Evolutionary conservation across 1,140 invertebrate species (phyloP).

Genomic region (Dryas iulia): DNA sequence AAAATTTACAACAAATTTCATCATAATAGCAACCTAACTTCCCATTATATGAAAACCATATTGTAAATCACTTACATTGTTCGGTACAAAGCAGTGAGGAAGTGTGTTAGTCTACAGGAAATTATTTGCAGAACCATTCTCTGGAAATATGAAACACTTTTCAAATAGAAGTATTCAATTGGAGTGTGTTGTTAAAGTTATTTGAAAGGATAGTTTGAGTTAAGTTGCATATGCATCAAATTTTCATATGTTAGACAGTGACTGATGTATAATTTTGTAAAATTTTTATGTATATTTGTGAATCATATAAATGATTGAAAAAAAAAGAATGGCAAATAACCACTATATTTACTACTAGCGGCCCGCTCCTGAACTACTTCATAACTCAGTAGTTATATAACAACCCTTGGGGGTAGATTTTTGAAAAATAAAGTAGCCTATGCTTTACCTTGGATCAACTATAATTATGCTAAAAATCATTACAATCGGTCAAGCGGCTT

Average conservation of each 20-base stretch:
- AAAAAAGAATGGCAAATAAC: no score
- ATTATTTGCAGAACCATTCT: constrained; percentile 50
- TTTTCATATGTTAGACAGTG: background rate
- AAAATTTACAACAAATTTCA: no score
- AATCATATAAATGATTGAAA: no score
- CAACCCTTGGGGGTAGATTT: no score
- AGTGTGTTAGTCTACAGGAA: constrained; percentile 55
- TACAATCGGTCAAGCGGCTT: no score
- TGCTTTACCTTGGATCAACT: no score
- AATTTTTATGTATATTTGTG: no score
- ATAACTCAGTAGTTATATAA: no score
- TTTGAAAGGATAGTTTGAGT: background rate
- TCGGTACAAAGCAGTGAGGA: constrained; percentile 52
- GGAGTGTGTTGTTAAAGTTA: background rate
- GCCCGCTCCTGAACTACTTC: no score
- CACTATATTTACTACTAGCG: no score
- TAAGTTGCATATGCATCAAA: background rate
- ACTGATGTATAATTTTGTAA: background rate
- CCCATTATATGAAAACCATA: background rate
- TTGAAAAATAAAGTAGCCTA: no score
- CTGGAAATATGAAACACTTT: constrained; percentile 28
- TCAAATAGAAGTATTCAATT: background rate
- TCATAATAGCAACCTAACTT: background rate
- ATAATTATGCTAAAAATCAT: no score
- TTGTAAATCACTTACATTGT: constrained; percentile 58